Evolutionary conservation across 37 sponge, comb jelly and placozoan genomes (phyloP), one percentile per base, ranked within the genome.

Genomic region (Axinella damicornis): DNA sequence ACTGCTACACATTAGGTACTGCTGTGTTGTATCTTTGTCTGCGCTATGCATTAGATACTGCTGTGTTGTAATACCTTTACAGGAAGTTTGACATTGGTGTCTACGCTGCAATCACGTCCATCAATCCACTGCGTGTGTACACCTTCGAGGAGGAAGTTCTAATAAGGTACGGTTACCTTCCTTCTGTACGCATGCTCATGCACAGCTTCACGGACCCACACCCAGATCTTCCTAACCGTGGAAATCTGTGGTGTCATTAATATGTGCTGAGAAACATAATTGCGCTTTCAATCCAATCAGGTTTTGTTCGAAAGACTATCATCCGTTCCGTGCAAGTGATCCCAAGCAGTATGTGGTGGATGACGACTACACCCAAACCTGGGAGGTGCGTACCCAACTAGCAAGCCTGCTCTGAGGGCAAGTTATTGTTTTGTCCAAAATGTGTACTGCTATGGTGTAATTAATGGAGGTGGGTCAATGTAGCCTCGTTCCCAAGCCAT

Each of bases 1-100:
- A n/a, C n/a, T n/a, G n/a, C n/a, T n/a, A n/a, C n/a, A n/a, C n/a
- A n/a, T n/a, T n/a, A n/a, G n/a, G n/a, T n/a, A n/a, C n/a, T n/a
- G n/a, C n/a, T n/a, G n/a, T n/a, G n/a, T n/a, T n/a, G n/a, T n/a
- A n/a, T n/a, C n/a, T n/a, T n/a, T n/a, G n/a, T n/a, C n/a, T n/a
- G n/a, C n/a, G n/a, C n/a, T n/a, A n/a, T n/a, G n/a, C n/a, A n/a
- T n/a, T n/a, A n/a, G n/a, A n/a, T n/a, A n/a, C n/a, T n/a, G n/a
- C 33, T 53, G 46, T 9, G 9, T 46, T 46, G 9, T 46, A 9
- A 12, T 46, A 4, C 46, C 35, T 31, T 24, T 83, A 22, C 55
- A 93, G 94, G 71, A 90, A 90, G 67, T 93, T 93, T 77, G 94
- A 93, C 32, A 93, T 93, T 59, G 94, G 94, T 31, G 38, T 93